Base-by-base conservation (phyloP, 2,797 vertebrate genomes). In the Clarias platycephalus region DNA sequence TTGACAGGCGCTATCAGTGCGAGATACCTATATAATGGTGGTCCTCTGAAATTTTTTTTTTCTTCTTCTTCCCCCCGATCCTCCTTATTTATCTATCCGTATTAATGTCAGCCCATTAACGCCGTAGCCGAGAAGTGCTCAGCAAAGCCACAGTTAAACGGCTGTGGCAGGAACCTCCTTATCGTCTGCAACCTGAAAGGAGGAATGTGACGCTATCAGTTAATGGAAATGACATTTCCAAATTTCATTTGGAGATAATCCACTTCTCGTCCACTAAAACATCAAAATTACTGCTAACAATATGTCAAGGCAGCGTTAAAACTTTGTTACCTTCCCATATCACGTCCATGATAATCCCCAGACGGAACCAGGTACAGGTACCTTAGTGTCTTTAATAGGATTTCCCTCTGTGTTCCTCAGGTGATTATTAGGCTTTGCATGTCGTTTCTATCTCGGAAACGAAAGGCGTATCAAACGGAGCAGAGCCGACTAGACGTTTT, bases 91-190 rank as follows among this genome's bases (percentile, higher is more conserved):
- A 96, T 97, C 96, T 96, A 94, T 94, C 95, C 94, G 95, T 97
- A 98, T 98, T 98, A 97, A 97, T 98, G 96, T 97, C 96, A 96
- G 93, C 94, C 94, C 95, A 97, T 97, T 97, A 97, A 97, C 96
- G 97, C 95, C 95, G 91, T 91, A 95, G 95, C 96, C 89, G 91
- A 92, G 94, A 93, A 95, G 94, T 95, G 93, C 95, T 94, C 95
- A 95, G 94, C 94, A 95, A 96, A 96, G 94, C 94, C 95, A 95
- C 94, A 93, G 93, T 96, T 97, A 97, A 96, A 96, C 96, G 90
- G 94, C 90, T 92, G 93, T 93, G 93, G 93, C 95, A 95, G 96
- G 96, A 95, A 95, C 96, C 93, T 95, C 94, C 96, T 97, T 97
- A 97, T 97, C 96, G 60, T 94, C 86, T 81, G 90, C 91, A 93